Base-by-base conservation (phyloP, 2,888 invertebrate species). In the Listrodromus nycthemerus region DNA sequence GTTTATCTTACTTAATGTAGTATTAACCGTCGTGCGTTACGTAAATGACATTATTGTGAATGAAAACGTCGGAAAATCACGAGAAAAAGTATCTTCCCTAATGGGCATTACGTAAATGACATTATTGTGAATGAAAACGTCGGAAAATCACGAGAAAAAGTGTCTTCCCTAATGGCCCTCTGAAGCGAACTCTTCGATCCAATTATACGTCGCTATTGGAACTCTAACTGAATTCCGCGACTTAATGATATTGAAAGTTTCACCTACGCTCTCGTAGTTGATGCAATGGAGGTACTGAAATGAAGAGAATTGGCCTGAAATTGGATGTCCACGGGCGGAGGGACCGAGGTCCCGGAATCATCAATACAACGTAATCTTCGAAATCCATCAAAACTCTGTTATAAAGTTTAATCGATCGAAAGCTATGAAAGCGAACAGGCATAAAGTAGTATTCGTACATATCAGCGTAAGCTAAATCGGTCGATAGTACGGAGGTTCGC, bases 291-390 rank as follows among this genome's bases (percentile, higher is more conserved):
- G 33, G 21, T 19, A 50, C 50, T 13, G 33, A 50, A 45, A 69
- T 66, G 21, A 61, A 71, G 41, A 69, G 63, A 33, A 74, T 66
- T 55, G 24, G 45, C 66, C 45, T 80, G 80, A 80, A 83, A 85
- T 82, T 74, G 77, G 65, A 79, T 80, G 37, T 79, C 65, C 52
- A 33, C 41, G 21, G 21, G 55, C 24, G 10, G 55, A 21, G n/a
- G 21, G 82, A 7, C 24, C 19, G 52, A 50, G 16, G 55, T 6
- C 50, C 67, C 69, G 69, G 45, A 74, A 50, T 84, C 48, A 78
- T 83, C 65, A 63, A 37, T 52, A 45, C 58, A 78, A 80, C 67
- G 58, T 66, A 81, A 85, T 85, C 70, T 66, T 55, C 21, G 52
- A 55, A 79, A 58, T 73, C 27, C 69, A 66, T 63, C 48, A 65